Conservation (phyloP, 2,113 vertebrate genomes). For the Hippocampus zosterae region DNA sequence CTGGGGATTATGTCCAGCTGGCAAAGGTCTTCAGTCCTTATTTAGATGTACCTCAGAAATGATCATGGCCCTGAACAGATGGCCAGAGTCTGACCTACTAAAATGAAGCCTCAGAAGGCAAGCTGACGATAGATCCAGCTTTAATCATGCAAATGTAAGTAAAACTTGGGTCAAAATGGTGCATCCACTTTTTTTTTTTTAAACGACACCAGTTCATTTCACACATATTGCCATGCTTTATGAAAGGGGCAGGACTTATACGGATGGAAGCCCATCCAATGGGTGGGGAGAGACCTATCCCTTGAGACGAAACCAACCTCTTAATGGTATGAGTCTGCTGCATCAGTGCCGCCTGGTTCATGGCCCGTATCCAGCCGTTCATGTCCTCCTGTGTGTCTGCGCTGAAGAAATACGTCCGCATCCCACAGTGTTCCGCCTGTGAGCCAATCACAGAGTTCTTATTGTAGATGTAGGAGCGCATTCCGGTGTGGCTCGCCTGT, state of each 20-base stretch:
- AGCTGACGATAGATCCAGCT: not conserved
- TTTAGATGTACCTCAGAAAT: conserved; percentile 13
- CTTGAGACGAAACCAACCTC: conserved; percentile 75
- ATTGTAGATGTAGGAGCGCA: conserved; percentile 93
- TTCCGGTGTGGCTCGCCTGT: conserved; percentile 92
- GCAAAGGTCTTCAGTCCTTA: conserved; percentile 1
- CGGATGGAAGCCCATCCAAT: conserved; percentile 9
- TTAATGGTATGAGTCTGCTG: conserved; percentile 86
- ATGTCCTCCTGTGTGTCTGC: conserved; percentile 96
- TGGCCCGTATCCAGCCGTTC: conserved; percentile 93
- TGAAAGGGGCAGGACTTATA: not conserved
- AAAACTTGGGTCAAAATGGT: not conserved
- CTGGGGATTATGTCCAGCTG: not conserved
- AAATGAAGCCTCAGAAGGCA: conserved; percentile 8
- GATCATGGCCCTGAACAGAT: conserved; percentile 9
- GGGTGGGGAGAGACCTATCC: conserved; percentile 18
- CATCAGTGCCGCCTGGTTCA: conserved; percentile 97
- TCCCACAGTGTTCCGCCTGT: conserved; percentile 89
- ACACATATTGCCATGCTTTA: conserved; percentile 11
- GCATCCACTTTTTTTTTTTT: not conserved
- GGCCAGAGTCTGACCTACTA: conserved; percentile 8
- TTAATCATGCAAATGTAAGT: conserved; percentile 2
- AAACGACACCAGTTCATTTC: conserved; percentile 3
- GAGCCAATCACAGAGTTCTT: conserved; percentile 87
- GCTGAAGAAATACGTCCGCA: conserved; percentile 98